Conservation (phyloP, 2,113 vertebrate species). For the Periophthalmus modestus region DNA sequence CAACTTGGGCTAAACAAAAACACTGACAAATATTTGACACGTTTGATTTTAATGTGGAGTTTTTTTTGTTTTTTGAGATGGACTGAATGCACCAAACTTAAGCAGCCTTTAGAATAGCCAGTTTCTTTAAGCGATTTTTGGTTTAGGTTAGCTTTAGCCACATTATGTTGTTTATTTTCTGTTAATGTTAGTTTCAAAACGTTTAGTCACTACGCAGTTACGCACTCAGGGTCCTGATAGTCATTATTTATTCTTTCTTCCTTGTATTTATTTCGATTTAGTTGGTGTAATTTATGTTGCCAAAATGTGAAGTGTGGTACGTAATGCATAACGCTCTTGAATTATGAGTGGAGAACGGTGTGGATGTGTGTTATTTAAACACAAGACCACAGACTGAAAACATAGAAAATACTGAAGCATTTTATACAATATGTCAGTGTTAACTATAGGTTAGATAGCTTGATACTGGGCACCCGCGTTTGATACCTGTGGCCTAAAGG, state of each 20-base stretch:
- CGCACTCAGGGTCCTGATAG: conserved; percentile 15
- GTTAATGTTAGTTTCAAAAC: not conserved
- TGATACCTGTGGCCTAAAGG: too few species aligned
- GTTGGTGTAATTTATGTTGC: conserved; percentile 39
- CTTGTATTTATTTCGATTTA: conserved; percentile 37
- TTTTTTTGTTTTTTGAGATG: too few species aligned
- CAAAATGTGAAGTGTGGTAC: conserved; percentile 39
- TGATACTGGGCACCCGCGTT: too few species aligned
- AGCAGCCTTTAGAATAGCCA: not conserved
- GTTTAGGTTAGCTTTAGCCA: not conserved
- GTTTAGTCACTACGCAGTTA: not conserved
- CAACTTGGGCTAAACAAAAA: too few species aligned
- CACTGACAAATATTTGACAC: too few species aligned
- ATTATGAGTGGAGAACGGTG: conserved; percentile 16
- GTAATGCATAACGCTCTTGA: conserved; percentile 47
- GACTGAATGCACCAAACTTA: not conserved
- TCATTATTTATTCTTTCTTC: conserved; percentile 22
- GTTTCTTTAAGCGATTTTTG: not conserved
- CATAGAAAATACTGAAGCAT: too few species aligned
- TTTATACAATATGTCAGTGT: too few species aligned
- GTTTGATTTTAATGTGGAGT: too few species aligned
- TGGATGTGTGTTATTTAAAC: not conserved
- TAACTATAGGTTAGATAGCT: too few species aligned
- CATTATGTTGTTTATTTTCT: not conserved
- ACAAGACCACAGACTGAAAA: too few species aligned